Evolutionary conservation across 2,797 vertebrate species (phyloP), one percentile per base, ranked within the genome.

Genomic region (Oryzias sinensis): DNA sequence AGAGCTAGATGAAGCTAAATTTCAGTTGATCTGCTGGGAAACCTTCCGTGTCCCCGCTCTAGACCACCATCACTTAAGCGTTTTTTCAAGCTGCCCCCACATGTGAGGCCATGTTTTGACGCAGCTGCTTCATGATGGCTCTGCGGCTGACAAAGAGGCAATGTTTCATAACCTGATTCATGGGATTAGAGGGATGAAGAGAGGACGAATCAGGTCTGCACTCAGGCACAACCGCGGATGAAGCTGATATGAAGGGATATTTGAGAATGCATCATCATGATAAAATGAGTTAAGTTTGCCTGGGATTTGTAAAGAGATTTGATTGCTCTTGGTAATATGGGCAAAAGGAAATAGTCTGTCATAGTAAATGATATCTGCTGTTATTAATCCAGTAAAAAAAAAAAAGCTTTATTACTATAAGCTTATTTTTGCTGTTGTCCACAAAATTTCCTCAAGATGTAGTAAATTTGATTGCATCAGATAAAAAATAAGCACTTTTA

Each of bases 121-220:
- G 69, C 9, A 22, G 50, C 63, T 69, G 79, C 62, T 59, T 74
- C 66, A 72, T 70, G 76, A 83, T 83, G 70, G 1, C 56, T 60
- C 66, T 55, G 59, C 27, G 64, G 59, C 68, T 57, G 68, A 59
- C 70, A 62, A 66, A 68, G 56, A 65, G 72, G 79, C 73, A 68
- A 86, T 74, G 80, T 86, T 82, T 81, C 77, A 65, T 82, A 72
- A 53, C 72, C 75, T 47, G 59, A 59, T 79, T 71, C 74, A 53
- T 48, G 40, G 78, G 82, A 85, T 88, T 86, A 87, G 60, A 56
- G 59, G 62, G 78, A 81, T 79, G 58, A 59, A 62, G 68, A 50
- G 76, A 68, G 75, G 76, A 71, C 76, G 74, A 81, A 76, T 74
- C 67, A 66, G 77, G 74, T 77, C 80, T 70, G 51, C 71, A 63